Evolutionary conservation across 2,113 vertebrate genomes (phyloP).

Genomic region (Nycticorax nycticorax): DNA sequence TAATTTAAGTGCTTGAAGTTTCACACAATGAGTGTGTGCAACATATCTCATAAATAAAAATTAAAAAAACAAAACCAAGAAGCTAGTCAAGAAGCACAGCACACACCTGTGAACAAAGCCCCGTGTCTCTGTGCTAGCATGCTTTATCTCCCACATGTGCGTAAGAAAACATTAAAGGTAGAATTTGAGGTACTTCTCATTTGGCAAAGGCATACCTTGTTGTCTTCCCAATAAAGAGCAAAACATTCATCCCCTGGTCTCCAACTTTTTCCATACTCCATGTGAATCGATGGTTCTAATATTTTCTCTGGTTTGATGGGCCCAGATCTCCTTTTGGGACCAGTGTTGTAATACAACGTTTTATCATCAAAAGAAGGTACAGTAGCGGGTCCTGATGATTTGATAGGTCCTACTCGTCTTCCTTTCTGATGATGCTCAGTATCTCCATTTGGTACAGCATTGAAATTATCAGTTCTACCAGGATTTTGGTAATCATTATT

Average conservation of each 20-base stretch:
- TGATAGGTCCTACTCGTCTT: conserved; percentile 90
- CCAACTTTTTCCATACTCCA: conserved; percentile 80
- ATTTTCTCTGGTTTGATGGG: conserved; percentile 86
- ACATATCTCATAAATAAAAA: background rate
- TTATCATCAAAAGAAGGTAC: conserved; percentile 77
- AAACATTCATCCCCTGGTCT: conserved; percentile 94
- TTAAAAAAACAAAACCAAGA: background rate
- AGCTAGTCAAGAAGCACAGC: background rate
- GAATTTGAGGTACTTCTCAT: background rate
- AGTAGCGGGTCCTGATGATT: conserved; percentile 69
- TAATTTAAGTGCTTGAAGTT: background rate
- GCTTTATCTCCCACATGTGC: rapidly evolving
- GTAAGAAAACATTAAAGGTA: background rate
- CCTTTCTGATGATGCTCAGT: conserved; percentile 77
- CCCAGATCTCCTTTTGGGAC: conserved; percentile 86
- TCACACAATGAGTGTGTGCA: background rate
- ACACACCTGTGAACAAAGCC: background rate
- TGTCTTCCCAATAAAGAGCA: conserved; percentile 98
- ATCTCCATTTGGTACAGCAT: conserved; percentile 86
- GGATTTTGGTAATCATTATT: conserved; percentile 76
- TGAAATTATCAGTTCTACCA: conserved; percentile 72
- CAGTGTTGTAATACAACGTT: conserved; percentile 78
- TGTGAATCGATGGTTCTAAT: conserved; percentile 77
- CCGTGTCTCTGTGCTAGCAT: rapidly evolving
- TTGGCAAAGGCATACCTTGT: conserved; percentile 83